Conservation (phyloP, 2,797 vertebrate species). For the Sebastes matsubarae region DNA sequence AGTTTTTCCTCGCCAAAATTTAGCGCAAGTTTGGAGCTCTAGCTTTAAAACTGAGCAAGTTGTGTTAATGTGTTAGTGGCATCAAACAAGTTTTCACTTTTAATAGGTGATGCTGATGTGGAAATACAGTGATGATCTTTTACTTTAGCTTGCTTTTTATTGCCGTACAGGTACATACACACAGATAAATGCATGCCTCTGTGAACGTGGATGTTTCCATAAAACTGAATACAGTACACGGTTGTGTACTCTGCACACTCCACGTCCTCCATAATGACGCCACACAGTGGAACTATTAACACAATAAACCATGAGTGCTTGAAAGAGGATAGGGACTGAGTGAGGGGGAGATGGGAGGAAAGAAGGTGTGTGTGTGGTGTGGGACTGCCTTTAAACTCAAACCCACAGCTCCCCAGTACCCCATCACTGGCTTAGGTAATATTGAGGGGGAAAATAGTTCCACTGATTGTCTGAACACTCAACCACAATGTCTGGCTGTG, state of each 20-base stretch:
- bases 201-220: neutral
- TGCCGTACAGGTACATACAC: neutral
- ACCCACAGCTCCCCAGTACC: slow-evolving; percentile 48
- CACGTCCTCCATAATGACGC: slow-evolving; percentile 28
- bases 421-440: slow-evolving; percentile 55
- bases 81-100: neutral
- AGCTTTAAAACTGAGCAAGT: no score
- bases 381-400: slow-evolving; percentile 44
- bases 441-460: slow-evolving; percentile 67
- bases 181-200: neutral
- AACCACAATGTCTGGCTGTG: slow-evolving; percentile 68
- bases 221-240: slow-evolving; percentile 1
- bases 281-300: slow-evolving; percentile 22
- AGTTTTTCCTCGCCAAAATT: no score
- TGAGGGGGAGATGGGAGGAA: slow-evolving; percentile 5
- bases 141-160: neutral
- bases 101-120: neutral
- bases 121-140: neutral
- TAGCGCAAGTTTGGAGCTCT: no score
- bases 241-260: slow-evolving; percentile 15
- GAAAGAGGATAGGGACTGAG: slow-evolving; percentile 5
- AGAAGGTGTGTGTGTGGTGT: neutral
- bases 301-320: slow-evolving; percentile 43
- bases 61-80: no score
- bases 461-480: slow-evolving; percentile 60